Evolutionary conservation across 2,888 invertebrate species (phyloP).

Genomic region (Pimpla rufipes): DNA sequence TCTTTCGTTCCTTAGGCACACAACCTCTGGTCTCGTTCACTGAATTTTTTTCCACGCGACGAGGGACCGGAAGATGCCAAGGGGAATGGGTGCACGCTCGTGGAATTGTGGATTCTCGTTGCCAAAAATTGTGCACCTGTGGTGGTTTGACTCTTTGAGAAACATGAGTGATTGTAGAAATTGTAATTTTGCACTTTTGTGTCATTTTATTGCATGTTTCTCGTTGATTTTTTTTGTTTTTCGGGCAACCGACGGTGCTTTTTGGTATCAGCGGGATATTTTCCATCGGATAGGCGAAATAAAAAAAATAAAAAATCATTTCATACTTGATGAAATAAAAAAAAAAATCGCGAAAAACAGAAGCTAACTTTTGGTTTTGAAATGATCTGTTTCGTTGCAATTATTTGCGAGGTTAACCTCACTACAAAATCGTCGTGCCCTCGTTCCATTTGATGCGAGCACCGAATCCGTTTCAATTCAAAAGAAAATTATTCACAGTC

Average conservation of each 20-base stretch:
- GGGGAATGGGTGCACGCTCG: slow-evolving; percentile 68
- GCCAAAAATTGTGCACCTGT: slow-evolving; percentile 60
- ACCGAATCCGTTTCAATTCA: slow-evolving; percentile 5
- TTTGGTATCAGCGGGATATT: too few relatives aligned
- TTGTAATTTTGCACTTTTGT: slow-evolving; percentile 68
- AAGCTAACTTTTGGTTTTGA: not conserved
- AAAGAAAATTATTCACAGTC: slow-evolving; percentile 55
- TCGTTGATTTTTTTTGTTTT: too few relatives aligned
- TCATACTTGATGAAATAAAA: too few relatives aligned
- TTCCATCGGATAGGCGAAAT: too few relatives aligned
- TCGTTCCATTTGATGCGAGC: not conserved
- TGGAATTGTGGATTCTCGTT: slow-evolving; percentile 78
- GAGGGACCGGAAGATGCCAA: slow-evolving; percentile 59
- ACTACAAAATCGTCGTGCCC: not conserved
- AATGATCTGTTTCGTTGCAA: not conserved
- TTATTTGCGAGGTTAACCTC: not conserved
- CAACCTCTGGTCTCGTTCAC: slow-evolving; percentile 24
- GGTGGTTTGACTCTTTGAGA: slow-evolving; percentile 60
- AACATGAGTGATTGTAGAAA: slow-evolving; percentile 48
- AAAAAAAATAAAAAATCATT: too few relatives aligned
- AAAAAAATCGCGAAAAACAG: too few relatives aligned
- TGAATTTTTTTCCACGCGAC: slow-evolving; percentile 54
- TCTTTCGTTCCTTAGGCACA: slow-evolving; percentile 31
- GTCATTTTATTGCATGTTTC: too few relatives aligned
- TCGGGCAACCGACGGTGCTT: too few relatives aligned